Base-by-base conservation (phyloP, 2,797 vertebrate species). In the Euphonia xanthogaster region DNA sequence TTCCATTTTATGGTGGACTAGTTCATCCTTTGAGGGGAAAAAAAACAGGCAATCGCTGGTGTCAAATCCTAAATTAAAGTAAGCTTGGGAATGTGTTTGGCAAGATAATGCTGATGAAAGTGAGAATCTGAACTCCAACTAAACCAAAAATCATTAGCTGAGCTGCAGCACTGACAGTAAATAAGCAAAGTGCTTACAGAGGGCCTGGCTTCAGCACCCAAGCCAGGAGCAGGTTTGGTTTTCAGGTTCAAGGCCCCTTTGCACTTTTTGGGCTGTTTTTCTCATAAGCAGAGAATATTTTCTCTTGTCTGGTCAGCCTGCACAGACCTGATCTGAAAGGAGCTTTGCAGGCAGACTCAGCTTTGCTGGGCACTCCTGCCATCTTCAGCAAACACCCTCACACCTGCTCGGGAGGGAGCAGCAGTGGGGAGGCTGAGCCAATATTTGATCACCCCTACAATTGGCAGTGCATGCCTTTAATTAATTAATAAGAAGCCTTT, bases 41-140 rank as follows among this genome's bases (percentile, higher is more conserved):
- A 62, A 62, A 85, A 67, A 79, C n/a, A 63, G 51, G 16, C 67
- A 94, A 81, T 88, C 1, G 0, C 23, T 66, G n/a, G 71, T 81
- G 87, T 93, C 92, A 96, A 89, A 94, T 70, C 61, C 89, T 94
- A 78, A 96, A 96, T 93, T 93, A 96, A 92, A 95, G 81, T 66
- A 90, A 95, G 68, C 62, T 86, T 80, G 85, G 82, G 90, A 96
- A 78, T 33, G 21, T 75, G 63, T 92, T 81, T 93, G 74, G 84
- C 71, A 84, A 92, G 86, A 78, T 93, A 93, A 93, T 45, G 65
- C 78, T 93, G 91, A 96, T 90, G 79, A 53, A 83, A 94, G 72
- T 63, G 81, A 84, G 88, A 95, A 75, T 68, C 57, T 75, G 53
- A 86, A 71, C 83, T 85, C 66, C 88, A 88, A 0, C 51, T 79